phyloP scores from a whole-genome alignment of 2,113 vertebrate species.

The Lucifuga dentata region DNA sequence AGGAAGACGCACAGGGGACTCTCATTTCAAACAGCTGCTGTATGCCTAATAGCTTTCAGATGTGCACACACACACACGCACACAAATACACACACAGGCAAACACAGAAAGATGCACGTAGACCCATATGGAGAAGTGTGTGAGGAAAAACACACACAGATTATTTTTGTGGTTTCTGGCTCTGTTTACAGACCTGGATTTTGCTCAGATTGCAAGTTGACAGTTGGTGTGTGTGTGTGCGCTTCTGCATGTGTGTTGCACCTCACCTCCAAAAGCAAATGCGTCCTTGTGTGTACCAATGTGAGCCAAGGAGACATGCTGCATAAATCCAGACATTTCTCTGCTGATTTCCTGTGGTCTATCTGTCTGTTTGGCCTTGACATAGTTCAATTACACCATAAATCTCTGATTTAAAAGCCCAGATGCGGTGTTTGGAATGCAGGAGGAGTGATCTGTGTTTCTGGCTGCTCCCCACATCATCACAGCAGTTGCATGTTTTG shows the following conservation, averaged over 20 bases:
- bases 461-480: constrained; percentile 13
- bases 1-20: constrained; percentile 28
- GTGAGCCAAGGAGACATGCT: constrained; percentile 59
- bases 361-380: constrained; percentile 55
- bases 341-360: constrained; percentile 45
- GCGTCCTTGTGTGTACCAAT: constrained; percentile 41
- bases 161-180: constrained; percentile 4
- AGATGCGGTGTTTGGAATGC: constrained; percentile 45
- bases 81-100: background rate
- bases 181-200: background rate
- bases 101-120: background rate
- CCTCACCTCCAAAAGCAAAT: constrained; percentile 41
- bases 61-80: background rate
- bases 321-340: constrained; percentile 63
- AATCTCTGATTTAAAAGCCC: constrained; percentile 44
- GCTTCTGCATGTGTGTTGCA: constrained; percentile 11
- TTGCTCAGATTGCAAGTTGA: background rate
- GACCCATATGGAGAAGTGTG: background rate
- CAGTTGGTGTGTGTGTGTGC: background rate
- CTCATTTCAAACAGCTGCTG: constrained; percentile 57
- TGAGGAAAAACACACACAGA: background rate
- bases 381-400: constrained; percentile 58
- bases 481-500: constrained; percentile 6
- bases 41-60: constrained; percentile 41
- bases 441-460: constrained; percentile 20